Conservation (phyloP, 2,113 vertebrate genomes). For the Caranx melampygus region DNA sequence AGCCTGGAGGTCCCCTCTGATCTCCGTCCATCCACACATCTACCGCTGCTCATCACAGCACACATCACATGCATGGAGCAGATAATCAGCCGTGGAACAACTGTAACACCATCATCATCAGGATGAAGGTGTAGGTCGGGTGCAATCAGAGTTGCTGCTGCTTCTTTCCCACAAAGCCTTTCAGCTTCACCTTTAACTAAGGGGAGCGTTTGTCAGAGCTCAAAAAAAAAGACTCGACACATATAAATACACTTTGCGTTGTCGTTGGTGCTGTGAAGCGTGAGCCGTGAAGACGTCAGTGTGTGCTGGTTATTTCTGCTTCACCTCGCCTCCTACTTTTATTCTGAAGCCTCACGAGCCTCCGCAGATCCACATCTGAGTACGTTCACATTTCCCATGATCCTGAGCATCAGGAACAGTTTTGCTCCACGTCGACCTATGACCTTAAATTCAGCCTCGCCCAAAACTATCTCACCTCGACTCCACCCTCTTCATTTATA, state of each 20-base stretch:
- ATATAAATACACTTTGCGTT: too few species aligned
- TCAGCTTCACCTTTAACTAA: too few species aligned
- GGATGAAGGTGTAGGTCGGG: background rate
- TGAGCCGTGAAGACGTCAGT: too few species aligned
- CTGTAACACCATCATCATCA: background rate
- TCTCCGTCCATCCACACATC: conserved; percentile 54
- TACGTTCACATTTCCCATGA: background rate
- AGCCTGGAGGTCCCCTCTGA: conserved; percentile 41
- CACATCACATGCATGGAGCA: conserved; percentile 36
- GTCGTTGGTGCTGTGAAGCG: too few species aligned
- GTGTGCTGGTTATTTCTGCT: too few species aligned
- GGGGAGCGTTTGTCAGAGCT: too few species aligned
- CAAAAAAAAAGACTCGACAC: too few species aligned
- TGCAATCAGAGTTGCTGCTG: conserved; percentile 37
- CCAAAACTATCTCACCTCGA: background rate
- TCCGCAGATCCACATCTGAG: background rate
- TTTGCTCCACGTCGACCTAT: too few species aligned
- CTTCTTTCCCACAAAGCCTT: background rate
- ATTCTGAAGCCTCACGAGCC: background rate
- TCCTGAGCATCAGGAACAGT: background rate
- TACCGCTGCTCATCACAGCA: conserved; percentile 57
- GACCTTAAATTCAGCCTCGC: background rate
- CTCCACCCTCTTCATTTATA: background rate
- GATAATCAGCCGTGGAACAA: conserved; percentile 13
- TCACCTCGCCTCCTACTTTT: background rate